phyloP scores from a whole-genome alignment of 1,140 invertebrate species.

The Paraescarpia echinospica region DNA sequence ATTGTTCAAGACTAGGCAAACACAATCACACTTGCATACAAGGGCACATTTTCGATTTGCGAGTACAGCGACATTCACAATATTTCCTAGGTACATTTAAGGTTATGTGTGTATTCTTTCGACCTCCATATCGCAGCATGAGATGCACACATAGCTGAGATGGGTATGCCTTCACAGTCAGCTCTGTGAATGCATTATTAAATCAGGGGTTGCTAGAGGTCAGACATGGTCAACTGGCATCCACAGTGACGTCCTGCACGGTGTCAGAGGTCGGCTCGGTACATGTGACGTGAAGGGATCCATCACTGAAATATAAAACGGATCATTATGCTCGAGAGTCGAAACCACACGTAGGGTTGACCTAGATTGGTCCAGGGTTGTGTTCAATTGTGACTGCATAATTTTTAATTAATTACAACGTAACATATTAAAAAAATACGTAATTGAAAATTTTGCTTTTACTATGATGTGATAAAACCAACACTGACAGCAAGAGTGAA shows the following conservation, averaged over 20 bases:
- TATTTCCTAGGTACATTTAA: not conserved
- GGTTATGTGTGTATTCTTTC: not conserved
- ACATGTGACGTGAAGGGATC: constrained; percentile 2
- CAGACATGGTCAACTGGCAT: not conserved
- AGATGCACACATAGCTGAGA: not conserved
- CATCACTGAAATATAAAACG: not conserved
- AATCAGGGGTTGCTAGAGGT: not conserved
- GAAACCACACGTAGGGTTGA: too few species aligned
- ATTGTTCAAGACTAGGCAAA: not conserved
- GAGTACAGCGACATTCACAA: not conserved
- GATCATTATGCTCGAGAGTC: not conserved
- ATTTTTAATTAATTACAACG: too few species aligned
- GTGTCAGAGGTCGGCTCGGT: not conserved
- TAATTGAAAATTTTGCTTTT: too few species aligned
- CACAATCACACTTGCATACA: not conserved
- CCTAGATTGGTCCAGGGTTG: not conserved
- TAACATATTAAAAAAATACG: too few species aligned
- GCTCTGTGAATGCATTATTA: not conserved
- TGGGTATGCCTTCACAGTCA: not conserved
- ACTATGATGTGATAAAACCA: too few species aligned
- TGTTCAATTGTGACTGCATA: too few species aligned
- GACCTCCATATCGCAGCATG: not conserved
- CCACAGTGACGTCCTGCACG: not conserved
- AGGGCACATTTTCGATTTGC: not conserved
- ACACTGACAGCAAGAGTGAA: too few species aligned